Conservation (phyloP, 2,797 vertebrate genomes). For the Muscicapa comitata region DNA sequence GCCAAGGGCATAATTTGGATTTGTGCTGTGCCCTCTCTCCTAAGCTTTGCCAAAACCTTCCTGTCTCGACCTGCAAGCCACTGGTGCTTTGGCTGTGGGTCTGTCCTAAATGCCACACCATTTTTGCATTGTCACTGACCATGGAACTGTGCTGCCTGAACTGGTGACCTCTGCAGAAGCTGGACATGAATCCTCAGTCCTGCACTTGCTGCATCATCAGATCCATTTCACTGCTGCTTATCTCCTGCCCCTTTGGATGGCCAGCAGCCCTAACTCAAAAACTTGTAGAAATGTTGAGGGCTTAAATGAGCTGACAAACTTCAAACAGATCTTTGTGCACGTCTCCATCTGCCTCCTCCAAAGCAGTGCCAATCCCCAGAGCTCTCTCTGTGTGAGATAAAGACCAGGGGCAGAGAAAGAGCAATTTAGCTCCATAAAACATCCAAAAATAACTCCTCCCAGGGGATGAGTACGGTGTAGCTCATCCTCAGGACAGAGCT, state of each 20-base stretch:
- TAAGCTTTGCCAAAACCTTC: neutral
- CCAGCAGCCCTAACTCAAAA: neutral
- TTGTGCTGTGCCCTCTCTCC: neutral
- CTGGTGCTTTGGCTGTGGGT: neutral
- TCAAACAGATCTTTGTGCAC: neutral
- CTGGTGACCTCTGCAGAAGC: neutral
- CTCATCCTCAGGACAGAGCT: neutral
- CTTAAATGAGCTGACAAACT: neutral
- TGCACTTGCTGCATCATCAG: neutral
- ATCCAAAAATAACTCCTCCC: neutral
- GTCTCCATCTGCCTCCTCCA: neutral
- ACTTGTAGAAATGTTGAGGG: neutral
- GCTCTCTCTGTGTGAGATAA: neutral
- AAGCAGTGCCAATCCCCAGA: neutral
- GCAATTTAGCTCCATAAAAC: neutral
- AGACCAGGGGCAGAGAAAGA: neutral
- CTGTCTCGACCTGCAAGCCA: neutral
- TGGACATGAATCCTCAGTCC: neutral
- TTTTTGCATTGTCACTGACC: neutral
- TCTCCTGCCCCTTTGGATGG: neutral
- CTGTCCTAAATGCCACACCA: neutral
- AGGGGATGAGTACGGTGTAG: neutral
- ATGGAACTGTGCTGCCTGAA: fast-evolving
- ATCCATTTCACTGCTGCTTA: neutral
- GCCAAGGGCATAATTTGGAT: neutral